phyloP scores from a whole-genome alignment of 2,888 invertebrate species.

The Oxytorus armatus region DNA sequence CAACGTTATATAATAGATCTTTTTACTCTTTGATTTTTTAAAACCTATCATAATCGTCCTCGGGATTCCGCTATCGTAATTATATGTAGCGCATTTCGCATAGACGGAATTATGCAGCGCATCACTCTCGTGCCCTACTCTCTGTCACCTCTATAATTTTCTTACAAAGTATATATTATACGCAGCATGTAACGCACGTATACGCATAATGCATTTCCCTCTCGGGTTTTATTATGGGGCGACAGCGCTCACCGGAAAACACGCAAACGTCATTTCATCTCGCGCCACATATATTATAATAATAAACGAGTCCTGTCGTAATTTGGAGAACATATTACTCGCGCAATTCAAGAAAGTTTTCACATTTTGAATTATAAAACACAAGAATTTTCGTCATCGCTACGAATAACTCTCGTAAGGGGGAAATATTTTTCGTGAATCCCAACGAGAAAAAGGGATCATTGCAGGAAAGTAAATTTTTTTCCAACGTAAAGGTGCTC shows the following conservation, averaged over 20 bases:
- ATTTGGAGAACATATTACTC: slow-evolving; percentile 17
- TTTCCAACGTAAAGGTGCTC: no score
- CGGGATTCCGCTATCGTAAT: slow-evolving; percentile 44
- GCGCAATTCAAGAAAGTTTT: slow-evolving; percentile 34
- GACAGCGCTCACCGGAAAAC: slow-evolving; percentile 31
- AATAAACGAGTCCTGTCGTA: slow-evolving; percentile 22
- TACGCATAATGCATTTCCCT: slow-evolving; percentile 40
- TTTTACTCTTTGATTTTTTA: not conserved
- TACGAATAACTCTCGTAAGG: no score
- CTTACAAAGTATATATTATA: slow-evolving; percentile 54
- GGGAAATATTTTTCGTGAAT: no score
- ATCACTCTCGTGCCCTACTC: slow-evolving; percentile 61
- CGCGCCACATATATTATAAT: slow-evolving; percentile 41
- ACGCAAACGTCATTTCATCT: slow-evolving; percentile 50
- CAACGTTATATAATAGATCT: no score
- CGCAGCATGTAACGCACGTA: slow-evolving; percentile 7
- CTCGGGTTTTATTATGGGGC: slow-evolving; percentile 28
- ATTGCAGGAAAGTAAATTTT: no score
- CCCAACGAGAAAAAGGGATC: no score
- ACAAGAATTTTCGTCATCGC: no score
- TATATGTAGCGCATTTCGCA: slow-evolving; percentile 1
- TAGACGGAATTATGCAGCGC: slow-evolving; percentile 49
- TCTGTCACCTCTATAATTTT: slow-evolving; percentile 57
- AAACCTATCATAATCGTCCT: slow-evolving; percentile 41
- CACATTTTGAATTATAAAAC: slow-evolving; percentile 1